Evolutionary conservation across 1,140 invertebrate genomes (phyloP).

Genomic region (Cyclina sinensis): DNA sequence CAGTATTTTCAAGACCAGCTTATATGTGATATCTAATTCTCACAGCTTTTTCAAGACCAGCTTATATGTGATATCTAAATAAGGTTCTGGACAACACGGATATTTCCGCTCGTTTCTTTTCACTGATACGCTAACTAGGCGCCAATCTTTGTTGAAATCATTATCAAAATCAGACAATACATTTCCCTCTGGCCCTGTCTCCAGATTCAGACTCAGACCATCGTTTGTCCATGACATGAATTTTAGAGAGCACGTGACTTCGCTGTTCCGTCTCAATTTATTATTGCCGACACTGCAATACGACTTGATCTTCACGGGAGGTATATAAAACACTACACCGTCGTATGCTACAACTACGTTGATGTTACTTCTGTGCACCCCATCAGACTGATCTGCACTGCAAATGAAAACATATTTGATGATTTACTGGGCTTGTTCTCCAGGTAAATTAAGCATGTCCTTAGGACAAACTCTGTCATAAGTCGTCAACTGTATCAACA

Average conservation of each 20-base stretch:
- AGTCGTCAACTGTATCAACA: no score
- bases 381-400: conserved; percentile 25
- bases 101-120: background rate
- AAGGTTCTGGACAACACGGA: background rate
- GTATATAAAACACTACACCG: conserved; percentile 14
- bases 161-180: background rate
- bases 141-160: background rate
- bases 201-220: background rate
- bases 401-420: background rate
- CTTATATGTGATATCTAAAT: background rate
- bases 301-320: conserved; percentile 21
- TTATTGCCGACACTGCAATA: background rate
- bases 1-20: background rate
- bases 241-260: background rate
- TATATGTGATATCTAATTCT: background rate
- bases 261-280: background rate
- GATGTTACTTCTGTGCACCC: background rate
- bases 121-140: background rate
- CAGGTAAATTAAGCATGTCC: no score
- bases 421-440: no score
- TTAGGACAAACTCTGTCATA: no score
- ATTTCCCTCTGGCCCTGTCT: background rate
- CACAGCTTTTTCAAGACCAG: background rate
- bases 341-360: conserved; percentile 26
- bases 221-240: conserved; percentile 16